Evolutionary conservation across 2,113 vertebrate species (phyloP), one percentile per base, ranked within the genome.

Genomic region (Hemiscyllium ocellatum): DNA sequence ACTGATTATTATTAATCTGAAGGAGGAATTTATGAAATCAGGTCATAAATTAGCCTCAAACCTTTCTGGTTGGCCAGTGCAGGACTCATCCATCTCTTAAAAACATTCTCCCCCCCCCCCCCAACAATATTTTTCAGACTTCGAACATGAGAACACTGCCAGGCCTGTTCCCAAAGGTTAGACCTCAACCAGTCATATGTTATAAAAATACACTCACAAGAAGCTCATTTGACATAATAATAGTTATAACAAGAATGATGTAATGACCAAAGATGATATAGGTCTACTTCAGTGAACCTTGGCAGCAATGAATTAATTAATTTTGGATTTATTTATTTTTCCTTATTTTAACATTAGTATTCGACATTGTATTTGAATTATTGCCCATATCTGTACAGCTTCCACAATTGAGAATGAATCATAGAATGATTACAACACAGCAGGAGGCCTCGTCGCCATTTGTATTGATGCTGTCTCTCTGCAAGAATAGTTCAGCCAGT

Each of bases 1-100:
- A 69, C 66, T 95, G 94, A 95, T 96, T 70, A 33, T 96, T 95
- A 95, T 76, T 96, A 95, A 42, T 68, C 95, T 56, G 95, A 68
- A 94, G 68, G 70, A 86, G 19, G 3, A 33, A 65, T 19, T 85
- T n/a, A 37, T 83, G 24, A 78, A 95, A 61, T n/a, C 37, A 47
- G 68, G 68, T 72, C 68, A 70, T 95, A 95, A 95, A 95, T 95
- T 95, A 95, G 4, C 68, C 42, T 70, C 22, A 95, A 61, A 72
- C 68, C 22, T 42, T 29, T 95, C 13, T 70, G 66, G 42, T 50
- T 72, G 68, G 93, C 50, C 37, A 72, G 42, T 72, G 8, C 68
- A 29, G 93, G 42, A 70, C 91, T 69, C 68, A 26, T 69, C 68
- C 20, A 20, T 95, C 47, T 70, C 37, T 37, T 61, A 69, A 24